These are phyloP conservation scores for Cheirogaleus medius DNA, from an alignment of 2,113 vertebrate species.

Conservation along the genomic window DNA sequence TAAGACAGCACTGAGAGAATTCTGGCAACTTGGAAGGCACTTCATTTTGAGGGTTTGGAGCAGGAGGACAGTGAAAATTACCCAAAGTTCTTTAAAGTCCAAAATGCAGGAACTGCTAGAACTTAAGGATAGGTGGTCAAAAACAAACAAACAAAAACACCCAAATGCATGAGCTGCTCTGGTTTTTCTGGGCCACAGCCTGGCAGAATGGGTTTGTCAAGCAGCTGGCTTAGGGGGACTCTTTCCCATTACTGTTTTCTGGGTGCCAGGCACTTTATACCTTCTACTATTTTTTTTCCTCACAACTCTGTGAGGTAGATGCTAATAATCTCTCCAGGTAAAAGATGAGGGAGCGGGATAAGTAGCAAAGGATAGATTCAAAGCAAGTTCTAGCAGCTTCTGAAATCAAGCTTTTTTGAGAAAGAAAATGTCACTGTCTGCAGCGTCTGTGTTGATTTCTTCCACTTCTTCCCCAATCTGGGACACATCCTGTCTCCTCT, in stretches of 20 bases:
- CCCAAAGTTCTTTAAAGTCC: neutral
- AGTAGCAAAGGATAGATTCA: neutral
- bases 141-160: no score
- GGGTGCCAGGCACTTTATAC: neutral
- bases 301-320: neutral
- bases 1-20: neutral
- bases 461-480: neutral
- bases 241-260: neutral
- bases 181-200: neutral
- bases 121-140: no score
- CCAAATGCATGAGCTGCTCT: neutral
- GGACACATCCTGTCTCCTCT: neutral
- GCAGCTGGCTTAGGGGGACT: neutral
- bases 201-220: neutral
- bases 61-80: neutral
- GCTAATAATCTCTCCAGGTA: neutral
- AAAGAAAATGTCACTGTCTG: neutral
- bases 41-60: neutral
- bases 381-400: neutral
- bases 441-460: neutral
- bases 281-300: neutral
- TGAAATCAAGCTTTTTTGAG: neutral
- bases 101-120: neutral
- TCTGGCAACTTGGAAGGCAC: neutral
- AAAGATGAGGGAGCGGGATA: neutral